Evolutionary conservation across 2,113 vertebrate species (phyloP).

Genomic region (Maccullochella peelii): DNA sequence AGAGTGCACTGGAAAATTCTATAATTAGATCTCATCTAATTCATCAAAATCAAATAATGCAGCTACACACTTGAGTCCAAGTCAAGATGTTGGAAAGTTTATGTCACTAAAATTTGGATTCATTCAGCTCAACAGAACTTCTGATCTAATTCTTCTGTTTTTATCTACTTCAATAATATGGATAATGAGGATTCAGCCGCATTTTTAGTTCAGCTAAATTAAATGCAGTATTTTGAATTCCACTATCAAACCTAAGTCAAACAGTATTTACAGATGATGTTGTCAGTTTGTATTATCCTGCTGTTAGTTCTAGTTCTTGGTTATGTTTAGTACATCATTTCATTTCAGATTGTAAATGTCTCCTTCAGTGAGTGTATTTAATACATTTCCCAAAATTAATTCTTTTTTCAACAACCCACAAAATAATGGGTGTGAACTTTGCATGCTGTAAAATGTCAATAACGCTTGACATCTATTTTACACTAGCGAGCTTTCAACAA

Average conservation of each 20-base stretch:
- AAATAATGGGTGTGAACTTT: not conserved
- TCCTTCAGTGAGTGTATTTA: not conserved
- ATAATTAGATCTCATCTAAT: conserved; percentile 9
- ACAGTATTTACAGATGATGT: not conserved
- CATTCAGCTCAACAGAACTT: not conserved
- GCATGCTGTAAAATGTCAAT: not conserved
- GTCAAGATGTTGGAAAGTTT: not conserved
- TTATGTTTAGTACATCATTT: not conserved
- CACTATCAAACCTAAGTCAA: not conserved
- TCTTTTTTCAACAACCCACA: not conserved
- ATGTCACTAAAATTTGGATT: not conserved
- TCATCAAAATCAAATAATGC: not conserved
- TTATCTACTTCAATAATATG: not conserved
- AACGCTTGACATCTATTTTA: not conserved
- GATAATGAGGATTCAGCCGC: not conserved
- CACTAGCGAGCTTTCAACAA: not conserved
- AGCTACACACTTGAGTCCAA: not conserved
- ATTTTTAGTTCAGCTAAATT: not conserved
- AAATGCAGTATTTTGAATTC: not conserved
- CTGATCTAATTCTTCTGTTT: not conserved
- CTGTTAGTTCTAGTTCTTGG: not conserved
- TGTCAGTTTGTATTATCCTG: not conserved
- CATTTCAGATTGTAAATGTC: not conserved
- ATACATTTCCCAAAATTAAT: not conserved
- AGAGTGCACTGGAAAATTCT: not conserved